Conservation (phyloP, 2,888 invertebrate genomes). For the Euphydryas editha region DNA sequence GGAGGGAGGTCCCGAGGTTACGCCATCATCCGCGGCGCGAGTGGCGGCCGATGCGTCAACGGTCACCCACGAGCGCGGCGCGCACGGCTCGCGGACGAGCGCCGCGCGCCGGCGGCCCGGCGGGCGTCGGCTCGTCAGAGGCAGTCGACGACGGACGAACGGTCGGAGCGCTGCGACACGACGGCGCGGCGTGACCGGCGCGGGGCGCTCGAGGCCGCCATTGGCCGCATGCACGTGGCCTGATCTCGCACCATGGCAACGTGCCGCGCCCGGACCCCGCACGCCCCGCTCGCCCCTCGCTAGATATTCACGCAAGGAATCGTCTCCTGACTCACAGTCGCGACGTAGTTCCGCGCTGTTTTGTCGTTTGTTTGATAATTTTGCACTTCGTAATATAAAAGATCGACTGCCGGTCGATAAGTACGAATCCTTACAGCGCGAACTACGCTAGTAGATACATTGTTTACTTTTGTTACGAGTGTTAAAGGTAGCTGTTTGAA, state of each 20-base stretch:
- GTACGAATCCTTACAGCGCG: slow-evolving; percentile 48
- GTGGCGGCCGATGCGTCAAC: no score
- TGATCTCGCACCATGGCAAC: slow-evolving; percentile 90
- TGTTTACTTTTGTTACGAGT: slow-evolving; percentile 22
- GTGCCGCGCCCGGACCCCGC: slow-evolving; percentile 45
- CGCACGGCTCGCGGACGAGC: slow-evolving; percentile 20
- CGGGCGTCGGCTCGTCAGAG: slow-evolving; percentile 22
- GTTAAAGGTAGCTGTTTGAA: slow-evolving; percentile 4
- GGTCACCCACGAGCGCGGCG: no score
- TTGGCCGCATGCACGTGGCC: slow-evolving; percentile 89
- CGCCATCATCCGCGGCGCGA: no score
- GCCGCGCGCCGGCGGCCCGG: not conserved
- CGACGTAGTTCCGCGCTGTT: slow-evolving; percentile 33
- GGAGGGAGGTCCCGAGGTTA: not conserved
- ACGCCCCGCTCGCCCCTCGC: slow-evolving; percentile 50
- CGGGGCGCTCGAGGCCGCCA: slow-evolving; percentile 59
- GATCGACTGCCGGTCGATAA: slow-evolving; percentile 61
- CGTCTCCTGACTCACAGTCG: slow-evolving; percentile 39
- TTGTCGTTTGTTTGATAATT: slow-evolving; percentile 18
- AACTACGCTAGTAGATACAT: slow-evolving; percentile 22
- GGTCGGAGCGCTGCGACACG: slow-evolving; percentile 47
- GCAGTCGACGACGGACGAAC: no score
- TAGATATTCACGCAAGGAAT: slow-evolving; percentile 52
- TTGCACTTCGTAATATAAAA: slow-evolving; percentile 30
- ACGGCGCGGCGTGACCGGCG: slow-evolving; percentile 46